These are phyloP conservation scores for Paradisaea rubra DNA, from an alignment of 2,113 vertebrate genomes.

Conservation along the genomic window DNA sequence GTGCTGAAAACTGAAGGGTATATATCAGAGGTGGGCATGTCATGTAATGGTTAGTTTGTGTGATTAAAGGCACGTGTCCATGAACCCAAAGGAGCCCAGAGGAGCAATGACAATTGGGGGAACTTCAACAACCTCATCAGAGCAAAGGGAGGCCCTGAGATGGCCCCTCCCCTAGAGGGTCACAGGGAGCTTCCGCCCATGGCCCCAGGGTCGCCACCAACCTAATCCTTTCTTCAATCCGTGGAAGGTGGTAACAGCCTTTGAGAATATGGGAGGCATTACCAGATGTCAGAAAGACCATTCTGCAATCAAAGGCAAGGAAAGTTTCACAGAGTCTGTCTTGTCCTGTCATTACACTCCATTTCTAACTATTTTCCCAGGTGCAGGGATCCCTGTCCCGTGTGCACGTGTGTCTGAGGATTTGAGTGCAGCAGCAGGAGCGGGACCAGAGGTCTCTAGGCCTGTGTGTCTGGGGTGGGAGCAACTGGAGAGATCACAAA, in stretches of 20 bases:
- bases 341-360: background rate
- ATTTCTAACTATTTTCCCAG: background rate
- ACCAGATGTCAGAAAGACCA: background rate
- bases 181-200: rapidly evolving
- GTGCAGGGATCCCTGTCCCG: background rate
- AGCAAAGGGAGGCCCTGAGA: background rate
- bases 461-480: background rate
- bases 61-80: background rate
- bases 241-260: background rate
- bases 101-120: background rate
- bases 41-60: background rate
- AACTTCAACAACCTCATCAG: background rate
- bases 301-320: background rate
- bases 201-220: background rate
- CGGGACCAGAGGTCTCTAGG: background rate
- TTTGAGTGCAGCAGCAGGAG: background rate
- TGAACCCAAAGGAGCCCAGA: background rate
- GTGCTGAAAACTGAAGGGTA: background rate
- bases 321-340: background rate
- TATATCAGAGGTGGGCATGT: background rate
- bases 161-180: rapidly evolving
- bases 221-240: background rate
- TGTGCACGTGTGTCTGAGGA: rapidly evolving
- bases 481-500: background rate
- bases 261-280: background rate